phyloP scores from a whole-genome alignment of 2,797 vertebrate species.

The Eutrigla gurnardus region DNA sequence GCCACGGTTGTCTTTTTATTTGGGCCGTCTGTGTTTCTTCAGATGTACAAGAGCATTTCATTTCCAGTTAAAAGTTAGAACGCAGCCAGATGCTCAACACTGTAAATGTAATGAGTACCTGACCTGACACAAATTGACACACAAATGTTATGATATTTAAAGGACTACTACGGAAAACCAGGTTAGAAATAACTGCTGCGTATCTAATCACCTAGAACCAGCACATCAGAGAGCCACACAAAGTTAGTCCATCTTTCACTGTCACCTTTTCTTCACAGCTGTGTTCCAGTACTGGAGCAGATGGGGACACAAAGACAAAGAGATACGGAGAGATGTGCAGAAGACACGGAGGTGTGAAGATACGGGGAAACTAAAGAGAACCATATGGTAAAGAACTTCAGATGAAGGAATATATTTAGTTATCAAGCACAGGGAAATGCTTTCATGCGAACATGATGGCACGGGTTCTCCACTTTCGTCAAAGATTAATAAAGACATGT shows the following conservation, averaged over 20 bases:
- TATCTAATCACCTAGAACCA: slow-evolving; percentile 48
- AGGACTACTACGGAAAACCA: neutral
- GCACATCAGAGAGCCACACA: slow-evolving; percentile 26
- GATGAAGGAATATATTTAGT: neutral
- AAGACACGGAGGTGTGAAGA: neutral
- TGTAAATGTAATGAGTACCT: slow-evolving; percentile 2
- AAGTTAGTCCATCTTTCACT: slow-evolving; percentile 56
- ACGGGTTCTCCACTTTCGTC: neutral
- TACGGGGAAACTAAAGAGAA: neutral
- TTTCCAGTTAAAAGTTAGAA: neutral
- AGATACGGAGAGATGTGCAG: neutral
- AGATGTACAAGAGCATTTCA: neutral
- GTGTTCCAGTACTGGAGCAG: slow-evolving; percentile 5
- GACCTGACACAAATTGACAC: neutral
- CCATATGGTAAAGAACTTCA: neutral
- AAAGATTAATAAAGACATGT: neutral
- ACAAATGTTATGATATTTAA: neutral
- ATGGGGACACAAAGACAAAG: slow-evolving; percentile 8
- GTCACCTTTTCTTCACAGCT: slow-evolving; percentile 34
- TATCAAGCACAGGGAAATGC: neutral
- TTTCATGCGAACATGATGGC: neutral
- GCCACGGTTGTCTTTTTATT: slow-evolving; percentile 3
- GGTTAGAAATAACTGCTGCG: neutral
- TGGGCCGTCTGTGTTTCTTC: slow-evolving; percentile 11
- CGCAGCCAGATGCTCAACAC: neutral